Conservation (phyloP, 2,888 invertebrate genomes). For the Proisotoma minuta region DNA sequence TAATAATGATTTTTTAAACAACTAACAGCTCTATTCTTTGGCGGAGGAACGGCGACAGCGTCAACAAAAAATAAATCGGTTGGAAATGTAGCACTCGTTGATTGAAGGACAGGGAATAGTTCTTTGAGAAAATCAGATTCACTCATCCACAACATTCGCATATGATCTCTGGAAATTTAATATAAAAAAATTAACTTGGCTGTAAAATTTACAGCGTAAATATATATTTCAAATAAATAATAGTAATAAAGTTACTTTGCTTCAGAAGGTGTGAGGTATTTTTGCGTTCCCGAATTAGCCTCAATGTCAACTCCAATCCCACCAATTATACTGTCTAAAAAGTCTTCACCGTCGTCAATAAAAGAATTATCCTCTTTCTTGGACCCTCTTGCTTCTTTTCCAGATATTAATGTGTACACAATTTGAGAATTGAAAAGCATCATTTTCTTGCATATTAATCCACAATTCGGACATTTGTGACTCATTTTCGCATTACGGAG, state of each 20-base stretch:
- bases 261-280: constrained; percentile 44
- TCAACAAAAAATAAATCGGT: constrained; percentile 84
- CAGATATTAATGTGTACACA: constrained; percentile 32
- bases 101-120: constrained; percentile 66
- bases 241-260: constrained; percentile 36
- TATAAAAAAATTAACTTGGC: background rate
- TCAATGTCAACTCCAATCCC: background rate
- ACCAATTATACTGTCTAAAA: background rate
- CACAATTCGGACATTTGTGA: constrained; percentile 41
- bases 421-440: constrained; percentile 42
- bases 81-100: constrained; percentile 57
- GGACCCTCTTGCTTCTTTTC: background rate
- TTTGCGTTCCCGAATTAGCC: constrained; percentile 22
- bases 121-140: constrained; percentile 65
- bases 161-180: constrained; percentile 55
- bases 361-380: background rate
- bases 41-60: constrained; percentile 77
- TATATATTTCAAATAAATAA: background rate
- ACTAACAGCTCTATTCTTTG: constrained; percentile 72
- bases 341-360: background rate
- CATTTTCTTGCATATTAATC: constrained; percentile 34
- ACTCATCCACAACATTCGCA: constrained; percentile 66
- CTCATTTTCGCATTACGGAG: constrained; percentile 33
- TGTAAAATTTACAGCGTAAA: background rate
- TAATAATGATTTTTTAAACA: background rate